Base-by-base conservation (phyloP, 2,888 invertebrate species). In the Parelbella ahira region DNA sequence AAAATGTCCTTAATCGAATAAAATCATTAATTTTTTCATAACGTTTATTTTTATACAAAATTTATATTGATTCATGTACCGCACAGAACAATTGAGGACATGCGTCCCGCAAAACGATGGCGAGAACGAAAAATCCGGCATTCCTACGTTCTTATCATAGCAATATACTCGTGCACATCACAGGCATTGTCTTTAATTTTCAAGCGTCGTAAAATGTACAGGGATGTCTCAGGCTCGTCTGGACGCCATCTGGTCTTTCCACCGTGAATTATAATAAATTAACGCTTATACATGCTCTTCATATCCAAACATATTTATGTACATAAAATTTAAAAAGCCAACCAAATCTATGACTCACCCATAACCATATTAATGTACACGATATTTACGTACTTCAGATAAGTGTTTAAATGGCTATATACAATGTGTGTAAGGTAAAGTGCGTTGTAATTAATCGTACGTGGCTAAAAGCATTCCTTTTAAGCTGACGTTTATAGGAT, bases 121-220 rank as follows among this genome's bases (percentile, higher is more conserved):
- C 66, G 4, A 3, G 12, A 29, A 10, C 9, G 7, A 24, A 34
- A 34, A 24, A 9, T 24, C 34, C 24, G 6, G 15, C 34, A 34
- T 34, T 34, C 34, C 24, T 24, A 34, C 24, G 19, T 24, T 18
- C 66, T 61, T n/a, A n/a, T n/a, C n/a, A n/a, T n/a, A n/a, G n/a
- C n/a, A n/a, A n/a, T n/a, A 68, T 77, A 81, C 71, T 74, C 80
- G 79, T 73, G 78, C 67, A 58, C 46, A 56, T 58, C 63, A 50
- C 54, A 54, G 48, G 56, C 62, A 64, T 77, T 74, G 73, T 73
- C 66, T 74, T 65, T 73, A 50, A 63, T 67, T 68, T 72, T 68
- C 69, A 76, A 68, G 72, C 61, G 51, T 59, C 59, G 56, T 57
- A 51, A 43, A 43, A 41, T 50, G 47, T 47, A 48, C 38, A 52